A percentile compares a stretch with the other conserved stretches of the same genome.
phyloP scores from a whole-genome alignment of 2,797 vertebrate species.

The Platyrinchus mystaceus region DNA sequence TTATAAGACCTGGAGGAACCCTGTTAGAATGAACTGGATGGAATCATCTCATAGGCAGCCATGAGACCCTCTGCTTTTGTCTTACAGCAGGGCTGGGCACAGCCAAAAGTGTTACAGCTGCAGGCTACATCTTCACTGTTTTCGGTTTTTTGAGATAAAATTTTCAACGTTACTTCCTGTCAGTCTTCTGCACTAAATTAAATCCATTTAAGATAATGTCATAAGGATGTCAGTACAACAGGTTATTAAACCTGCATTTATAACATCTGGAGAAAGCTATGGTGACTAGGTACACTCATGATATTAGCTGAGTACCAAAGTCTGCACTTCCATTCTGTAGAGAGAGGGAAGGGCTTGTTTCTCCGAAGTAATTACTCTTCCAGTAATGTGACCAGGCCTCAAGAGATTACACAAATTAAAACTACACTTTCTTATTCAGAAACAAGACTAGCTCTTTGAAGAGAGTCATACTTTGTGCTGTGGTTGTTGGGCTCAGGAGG shows the following conservation, averaged over 20 bases:
- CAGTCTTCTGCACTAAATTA: background rate
- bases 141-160: background rate
- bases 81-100: background rate
- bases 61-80: background rate
- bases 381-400: background rate
- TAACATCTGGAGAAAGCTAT: background rate
- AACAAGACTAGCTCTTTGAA: background rate
- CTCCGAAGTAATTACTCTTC: background rate
- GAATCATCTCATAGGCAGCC: background rate
- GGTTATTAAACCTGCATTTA: background rate
- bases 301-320: background rate
- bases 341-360: background rate
- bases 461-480: background rate
- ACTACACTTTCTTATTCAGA: background rate
- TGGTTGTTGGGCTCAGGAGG: background rate
- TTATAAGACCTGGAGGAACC: no score
- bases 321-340: fast-evolving
- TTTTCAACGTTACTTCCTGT: background rate
- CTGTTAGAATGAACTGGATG: background rate
- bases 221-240: background rate
- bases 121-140: background rate
- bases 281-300: fast-evolving
- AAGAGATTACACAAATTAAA: background rate
- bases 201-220: background rate
- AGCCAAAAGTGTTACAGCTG: background rate